Conservation (phyloP, 2,888 invertebrate species). For the Falcaria lacertinaria region DNA sequence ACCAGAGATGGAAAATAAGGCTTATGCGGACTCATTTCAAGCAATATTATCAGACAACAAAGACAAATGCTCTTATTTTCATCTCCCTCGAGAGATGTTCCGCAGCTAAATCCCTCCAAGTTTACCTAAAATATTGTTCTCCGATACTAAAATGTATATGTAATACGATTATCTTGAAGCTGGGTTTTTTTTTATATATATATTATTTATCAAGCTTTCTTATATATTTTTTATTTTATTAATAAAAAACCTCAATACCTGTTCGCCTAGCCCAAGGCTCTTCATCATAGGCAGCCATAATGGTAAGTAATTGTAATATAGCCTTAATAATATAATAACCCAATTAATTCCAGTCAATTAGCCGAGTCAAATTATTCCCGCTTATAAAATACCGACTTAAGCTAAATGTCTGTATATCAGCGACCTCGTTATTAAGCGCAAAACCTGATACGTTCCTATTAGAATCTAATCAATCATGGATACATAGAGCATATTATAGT, state of each 20-base stretch:
- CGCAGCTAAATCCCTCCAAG: not conserved
- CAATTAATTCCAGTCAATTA: no score
- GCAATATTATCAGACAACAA: constrained; percentile 11
- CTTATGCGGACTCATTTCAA: constrained; percentile 10
- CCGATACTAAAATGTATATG: not conserved
- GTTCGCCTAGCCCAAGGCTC: no score
- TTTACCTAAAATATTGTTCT: not conserved
- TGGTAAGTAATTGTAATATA: no score
- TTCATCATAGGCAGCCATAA: no score
- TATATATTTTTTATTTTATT: no score
- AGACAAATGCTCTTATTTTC: constrained; percentile 6
- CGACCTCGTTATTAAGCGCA: not conserved
- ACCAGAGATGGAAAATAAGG: constrained; percentile 13
- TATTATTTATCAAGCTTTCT: no score
- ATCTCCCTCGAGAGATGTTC: constrained; percentile 2
- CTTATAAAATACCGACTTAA: no score
- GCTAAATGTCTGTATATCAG: not conserved
- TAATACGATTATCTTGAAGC: not conserved
- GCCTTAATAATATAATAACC: no score
- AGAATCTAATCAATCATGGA: not conserved
- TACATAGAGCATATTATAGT: not conserved
- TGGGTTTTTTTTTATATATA: no score
- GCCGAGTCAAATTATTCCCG: no score
- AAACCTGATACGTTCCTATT: not conserved
- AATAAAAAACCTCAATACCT: no score